Evolutionary conservation across 2,113 vertebrate species (phyloP).

Genomic region (Morone saxatilis): DNA sequence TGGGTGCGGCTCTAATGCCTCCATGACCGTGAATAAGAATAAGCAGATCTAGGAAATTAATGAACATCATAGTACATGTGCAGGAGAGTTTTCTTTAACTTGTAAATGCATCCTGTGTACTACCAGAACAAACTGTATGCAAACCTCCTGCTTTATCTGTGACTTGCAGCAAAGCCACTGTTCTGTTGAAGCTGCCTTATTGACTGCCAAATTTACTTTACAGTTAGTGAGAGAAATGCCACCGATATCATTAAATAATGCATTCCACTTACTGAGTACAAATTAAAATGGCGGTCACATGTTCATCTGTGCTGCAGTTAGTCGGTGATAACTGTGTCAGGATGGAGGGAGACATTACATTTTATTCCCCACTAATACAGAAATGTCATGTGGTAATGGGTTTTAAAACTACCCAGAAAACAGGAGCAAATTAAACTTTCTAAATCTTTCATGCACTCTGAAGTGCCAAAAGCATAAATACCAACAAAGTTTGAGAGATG

Average conservation of each 20-base stretch:
- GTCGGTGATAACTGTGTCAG: slow-evolving; percentile 9
- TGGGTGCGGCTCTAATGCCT: not conserved
- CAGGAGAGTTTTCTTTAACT: too few species aligned
- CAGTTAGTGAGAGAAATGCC: not conserved
- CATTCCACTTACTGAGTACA: not conserved
- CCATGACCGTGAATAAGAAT: not conserved
- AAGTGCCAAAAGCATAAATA: not conserved
- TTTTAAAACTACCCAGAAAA: not conserved
- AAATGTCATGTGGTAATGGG: not conserved
- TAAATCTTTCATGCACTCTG: not conserved
- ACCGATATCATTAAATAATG: not conserved
- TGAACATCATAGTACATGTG: not conserved
- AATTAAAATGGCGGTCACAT: slow-evolving; percentile 7
- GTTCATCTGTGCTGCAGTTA: slow-evolving; percentile 9
- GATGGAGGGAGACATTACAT: not conserved
- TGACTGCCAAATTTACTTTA: not conserved
- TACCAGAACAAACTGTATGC: not conserved
- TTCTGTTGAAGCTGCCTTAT: not conserved
- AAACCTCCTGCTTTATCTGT: not conserved
- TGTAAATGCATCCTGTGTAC: not conserved
- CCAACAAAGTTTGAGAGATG: not conserved
- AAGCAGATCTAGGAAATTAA: not conserved
- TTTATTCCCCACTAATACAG: slow-evolving; percentile 15
- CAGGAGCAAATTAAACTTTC: slow-evolving; percentile 6
- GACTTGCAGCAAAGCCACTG: not conserved